Evolutionary conservation across 1,140 invertebrate species (phyloP).

Genomic region (Drosophila suzukii): DNA sequence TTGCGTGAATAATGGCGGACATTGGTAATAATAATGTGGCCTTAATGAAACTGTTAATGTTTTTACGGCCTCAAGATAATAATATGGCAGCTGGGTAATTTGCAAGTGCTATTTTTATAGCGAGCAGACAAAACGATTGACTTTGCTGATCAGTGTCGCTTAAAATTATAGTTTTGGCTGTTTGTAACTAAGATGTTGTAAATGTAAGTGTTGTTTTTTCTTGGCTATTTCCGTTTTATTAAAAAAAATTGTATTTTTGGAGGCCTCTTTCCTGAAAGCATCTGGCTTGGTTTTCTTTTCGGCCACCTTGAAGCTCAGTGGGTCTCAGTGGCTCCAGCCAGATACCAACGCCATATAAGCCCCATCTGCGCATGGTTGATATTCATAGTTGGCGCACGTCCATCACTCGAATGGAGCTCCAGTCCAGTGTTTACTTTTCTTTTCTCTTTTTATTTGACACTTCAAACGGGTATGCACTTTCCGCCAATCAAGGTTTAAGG

Average conservation of each 20-base stretch:
- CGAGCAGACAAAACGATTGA: constrained; percentile 4
- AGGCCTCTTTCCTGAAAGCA: background rate
- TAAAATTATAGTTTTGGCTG: no score
- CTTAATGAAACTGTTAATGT: constrained; percentile 13
- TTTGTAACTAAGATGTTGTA: background rate
- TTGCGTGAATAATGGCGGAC: constrained; percentile 33
- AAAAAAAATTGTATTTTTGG: background rate
- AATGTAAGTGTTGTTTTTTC: background rate
- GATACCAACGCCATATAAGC: constrained; percentile 30
- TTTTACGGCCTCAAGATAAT: constrained; percentile 34
- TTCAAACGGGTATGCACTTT: background rate
- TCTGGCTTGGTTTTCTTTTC: constrained; percentile 27
- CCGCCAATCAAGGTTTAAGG: background rate
- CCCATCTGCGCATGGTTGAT: constrained; percentile 29
- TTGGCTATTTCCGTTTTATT: background rate
- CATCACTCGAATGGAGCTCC: constrained; percentile 26
- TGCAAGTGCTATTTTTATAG: constrained; percentile 1
- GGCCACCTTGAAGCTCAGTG: constrained; percentile 60
- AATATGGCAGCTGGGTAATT: constrained; percentile 5
- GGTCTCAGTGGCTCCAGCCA: constrained; percentile 29
- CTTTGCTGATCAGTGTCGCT: no score
- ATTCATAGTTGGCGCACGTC: constrained; percentile 49
- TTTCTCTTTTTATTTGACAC: constrained; percentile 15
- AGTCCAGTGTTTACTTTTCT: constrained; percentile 23
- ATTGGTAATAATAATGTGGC: constrained; percentile 25